Evolutionary conservation across 2,888 invertebrate genomes (phyloP).

Genomic region (Nematopogon swammerdamellus): DNA sequence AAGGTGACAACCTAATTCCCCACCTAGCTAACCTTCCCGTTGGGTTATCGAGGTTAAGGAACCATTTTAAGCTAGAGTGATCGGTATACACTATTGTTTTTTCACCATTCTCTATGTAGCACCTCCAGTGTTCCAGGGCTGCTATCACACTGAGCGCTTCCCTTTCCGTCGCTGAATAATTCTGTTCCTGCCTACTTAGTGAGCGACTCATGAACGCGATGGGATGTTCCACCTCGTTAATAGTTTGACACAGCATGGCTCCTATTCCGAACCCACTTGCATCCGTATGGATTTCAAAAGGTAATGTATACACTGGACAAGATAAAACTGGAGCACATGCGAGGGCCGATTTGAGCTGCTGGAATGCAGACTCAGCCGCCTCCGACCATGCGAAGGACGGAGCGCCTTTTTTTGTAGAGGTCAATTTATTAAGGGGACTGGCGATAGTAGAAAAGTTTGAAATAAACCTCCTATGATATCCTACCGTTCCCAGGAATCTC

Average conservation of each 20-base stretch:
- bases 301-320: slow-evolving; percentile 1
- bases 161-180: slow-evolving; percentile 15
- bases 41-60: slow-evolving; percentile 3
- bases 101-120: too few relatives aligned
- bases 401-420: slow-evolving; percentile 10
- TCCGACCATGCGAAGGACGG: too few relatives aligned
- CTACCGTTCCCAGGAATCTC: slow-evolving; percentile 5
- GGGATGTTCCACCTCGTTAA: too few relatives aligned
- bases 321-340: slow-evolving; percentile 3
- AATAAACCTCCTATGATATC: slow-evolving; percentile 7
- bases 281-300: slow-evolving; percentile 5
- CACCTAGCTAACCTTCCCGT: slow-evolving; percentile 4
- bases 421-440: slow-evolving; percentile 14
- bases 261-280: slow-evolving; percentile 2
- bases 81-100: too few relatives aligned
- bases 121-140: slow-evolving; percentile 5
- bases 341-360: slow-evolving; percentile 7
- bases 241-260: too few relatives aligned
- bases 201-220: slow-evolving; percentile 11
- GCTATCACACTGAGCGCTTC: too few relatives aligned
- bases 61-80: slow-evolving; percentile 14
- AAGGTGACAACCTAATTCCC: slow-evolving; percentile 2
- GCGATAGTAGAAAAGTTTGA: slow-evolving; percentile 5
- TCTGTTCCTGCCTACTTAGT: slow-evolving; percentile 1
- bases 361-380: slow-evolving; percentile 14